Base-by-base conservation (phyloP, 2,888 invertebrate species). In the Pristionchus arcanus region DNA sequence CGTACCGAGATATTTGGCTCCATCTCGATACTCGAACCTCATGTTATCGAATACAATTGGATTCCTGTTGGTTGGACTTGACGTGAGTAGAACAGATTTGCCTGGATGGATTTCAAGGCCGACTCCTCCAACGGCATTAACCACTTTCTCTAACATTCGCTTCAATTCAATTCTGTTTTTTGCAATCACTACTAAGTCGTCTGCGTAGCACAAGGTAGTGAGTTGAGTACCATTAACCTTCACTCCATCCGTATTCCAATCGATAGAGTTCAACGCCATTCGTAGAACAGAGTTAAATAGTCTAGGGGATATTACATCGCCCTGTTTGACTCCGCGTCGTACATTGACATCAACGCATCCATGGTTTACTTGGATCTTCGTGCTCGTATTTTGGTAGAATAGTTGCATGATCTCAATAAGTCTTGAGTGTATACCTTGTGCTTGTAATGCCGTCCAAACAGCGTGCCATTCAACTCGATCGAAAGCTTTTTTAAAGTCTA, bases 301-400 rank as follows among this genome's bases (percentile, higher is more conserved):
- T 34, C 28, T 34, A 2, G 77, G 77, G 21, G 37, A 37, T 16
- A 77, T 77, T 2, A 28, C 28, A 28, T 77, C 77, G 13, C 77
- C 77, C 34, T 77, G 77, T 16, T 77, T 77, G 21, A 77, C 77
- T 77, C 77, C 77, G 3, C 74, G 74, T 74, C 31, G 74, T 31
- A n/a, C n/a, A n/a, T n/a, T n/a, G n/a, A n/a, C n/a, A n/a, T n/a
- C 37, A 37, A 77, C 77, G 2, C 13, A 4, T 42, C 37, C 42
- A 34, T 77, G 34, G 25, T 77, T 77, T 9, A 77, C 77, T 37
- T 77, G 77, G 13, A 77, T 77, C 25, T 37, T 77, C 4, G 77
- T 77, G 3, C 19, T 34, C 16, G 77, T 77, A n/a, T 28, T 28
- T 77, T 77, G 34, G 42, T 77, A 77, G 25, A 77, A 77, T 9